Evolutionary conservation across 2,888 invertebrate genomes (phyloP).

Genomic region (Anoncus sp.): DNA sequence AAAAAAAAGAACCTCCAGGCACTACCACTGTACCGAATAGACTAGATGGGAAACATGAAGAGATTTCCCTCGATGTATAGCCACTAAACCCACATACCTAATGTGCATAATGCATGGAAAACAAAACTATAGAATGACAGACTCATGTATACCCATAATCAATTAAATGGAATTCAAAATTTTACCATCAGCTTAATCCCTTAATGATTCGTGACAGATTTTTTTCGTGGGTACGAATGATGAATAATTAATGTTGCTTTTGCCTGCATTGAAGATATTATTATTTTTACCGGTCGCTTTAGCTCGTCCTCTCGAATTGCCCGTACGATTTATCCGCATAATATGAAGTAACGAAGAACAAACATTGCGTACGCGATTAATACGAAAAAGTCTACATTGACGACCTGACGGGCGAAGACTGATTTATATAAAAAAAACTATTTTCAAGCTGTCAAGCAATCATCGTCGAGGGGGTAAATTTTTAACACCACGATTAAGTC

Average conservation of each 20-base stretch:
- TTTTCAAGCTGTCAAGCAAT: too few relatives aligned
- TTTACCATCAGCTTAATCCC: background rate
- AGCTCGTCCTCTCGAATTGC: too few relatives aligned
- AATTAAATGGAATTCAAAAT: slow-evolving; percentile 24
- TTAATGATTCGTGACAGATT: slow-evolving; percentile 4
- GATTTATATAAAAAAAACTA: too few relatives aligned
- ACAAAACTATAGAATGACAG: slow-evolving; percentile 4
- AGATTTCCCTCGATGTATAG: slow-evolving; percentile 30
- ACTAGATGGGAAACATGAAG: slow-evolving; percentile 6
- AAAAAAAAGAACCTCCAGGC: slow-evolving; percentile 18
- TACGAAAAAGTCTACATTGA: too few relatives aligned
- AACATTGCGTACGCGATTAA: too few relatives aligned
- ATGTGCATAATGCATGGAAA: slow-evolving; percentile 43
- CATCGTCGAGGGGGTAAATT: too few relatives aligned
- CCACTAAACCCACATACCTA: slow-evolving; percentile 11
- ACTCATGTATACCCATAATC: background rate
- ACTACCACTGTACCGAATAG: background rate
- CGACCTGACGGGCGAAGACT: too few relatives aligned
- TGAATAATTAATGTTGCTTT: background rate
- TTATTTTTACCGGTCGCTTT: too few relatives aligned
- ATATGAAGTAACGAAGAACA: too few relatives aligned
- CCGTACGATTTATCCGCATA: too few relatives aligned
- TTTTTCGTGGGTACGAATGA: background rate
- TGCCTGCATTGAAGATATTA: background rate
- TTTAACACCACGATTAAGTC: too few relatives aligned